These are phyloP conservation scores for Stichopus chloronotus DNA, from an alignment of 35 echinoderm and acorn worm species.

Conservation along the genomic window DNA sequence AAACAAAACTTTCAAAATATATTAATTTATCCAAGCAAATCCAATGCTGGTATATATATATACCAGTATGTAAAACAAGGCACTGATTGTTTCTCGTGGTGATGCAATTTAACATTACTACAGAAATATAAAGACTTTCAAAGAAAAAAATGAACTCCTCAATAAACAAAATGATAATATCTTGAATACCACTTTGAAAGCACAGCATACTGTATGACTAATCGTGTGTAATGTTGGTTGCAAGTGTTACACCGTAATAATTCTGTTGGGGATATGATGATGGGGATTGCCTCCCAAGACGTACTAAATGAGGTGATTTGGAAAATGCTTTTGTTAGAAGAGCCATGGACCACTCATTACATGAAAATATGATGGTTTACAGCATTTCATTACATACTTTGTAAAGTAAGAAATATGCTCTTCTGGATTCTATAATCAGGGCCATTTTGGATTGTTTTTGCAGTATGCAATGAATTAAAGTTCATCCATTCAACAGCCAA, in stretches of 20 bases:
- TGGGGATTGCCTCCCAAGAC: too few relatives aligned
- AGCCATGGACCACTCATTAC: too few relatives aligned
- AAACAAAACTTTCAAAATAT: background rate
- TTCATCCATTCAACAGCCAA: background rate
- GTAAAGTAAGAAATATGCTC: background rate
- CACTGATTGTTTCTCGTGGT: background rate
- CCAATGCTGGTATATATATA: background rate
- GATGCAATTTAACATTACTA: background rate
- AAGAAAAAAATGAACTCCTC: background rate
- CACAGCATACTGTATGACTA: background rate
- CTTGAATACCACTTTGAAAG: background rate
- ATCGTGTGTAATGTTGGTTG: background rate
- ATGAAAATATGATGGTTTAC: too few relatives aligned
- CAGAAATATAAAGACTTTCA: background rate
- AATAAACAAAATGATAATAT: background rate
- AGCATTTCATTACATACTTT: too few relatives aligned
- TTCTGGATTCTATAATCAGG: background rate
- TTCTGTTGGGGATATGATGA: too few relatives aligned
- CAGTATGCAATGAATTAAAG: background rate
- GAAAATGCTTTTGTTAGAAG: too few relatives aligned
- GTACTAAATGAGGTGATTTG: too few relatives aligned
- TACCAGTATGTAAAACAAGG: background rate
- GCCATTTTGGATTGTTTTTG: background rate
- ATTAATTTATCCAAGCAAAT: background rate
- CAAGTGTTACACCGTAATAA: too few relatives aligned